A percentile compares a stretch with the other conserved stretches of the same genome.
Conservation (phyloP, 1,140 invertebrate species). For the Drosophila pallidifrons region DNA sequence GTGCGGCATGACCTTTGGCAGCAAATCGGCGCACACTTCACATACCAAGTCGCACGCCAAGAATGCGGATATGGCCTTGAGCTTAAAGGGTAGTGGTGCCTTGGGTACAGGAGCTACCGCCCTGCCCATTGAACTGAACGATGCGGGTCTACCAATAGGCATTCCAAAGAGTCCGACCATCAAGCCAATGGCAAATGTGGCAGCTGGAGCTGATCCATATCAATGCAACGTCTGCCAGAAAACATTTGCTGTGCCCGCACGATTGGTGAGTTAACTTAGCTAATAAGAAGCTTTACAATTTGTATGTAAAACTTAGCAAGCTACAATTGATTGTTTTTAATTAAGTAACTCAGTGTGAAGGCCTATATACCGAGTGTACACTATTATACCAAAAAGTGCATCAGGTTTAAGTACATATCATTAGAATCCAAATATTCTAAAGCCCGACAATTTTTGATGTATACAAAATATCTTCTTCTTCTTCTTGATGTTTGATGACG, state of each 20-base stretch:
- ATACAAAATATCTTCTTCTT: too few species aligned
- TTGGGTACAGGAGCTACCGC: background rate
- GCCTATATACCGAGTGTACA: too few species aligned
- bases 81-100: constrained; percentile 1
- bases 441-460: too few species aligned
- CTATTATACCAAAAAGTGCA: too few species aligned
- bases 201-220: constrained; percentile 89
- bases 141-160: constrained; percentile 69
- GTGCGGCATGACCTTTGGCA: constrained; percentile 87
- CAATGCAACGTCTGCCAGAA: constrained; percentile 96
- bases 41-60: constrained; percentile 87
- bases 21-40: constrained; percentile 87
- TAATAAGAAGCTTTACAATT: too few species aligned
- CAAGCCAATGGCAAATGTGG: constrained; percentile 80
- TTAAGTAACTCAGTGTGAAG: too few species aligned
- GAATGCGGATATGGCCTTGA: constrained; percentile 55
- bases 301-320: too few species aligned
- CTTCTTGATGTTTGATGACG: too few species aligned
- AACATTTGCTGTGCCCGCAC: constrained; percentile 95
- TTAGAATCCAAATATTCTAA: too few species aligned
- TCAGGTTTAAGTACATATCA: too few species aligned
- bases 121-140: constrained; percentile 63
- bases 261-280: constrained; percentile 87
- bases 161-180: constrained; percentile 80
- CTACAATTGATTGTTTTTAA: too few species aligned